Base-by-base conservation (phyloP, 2,888 invertebrate genomes). In the Eristalis tenax region DNA sequence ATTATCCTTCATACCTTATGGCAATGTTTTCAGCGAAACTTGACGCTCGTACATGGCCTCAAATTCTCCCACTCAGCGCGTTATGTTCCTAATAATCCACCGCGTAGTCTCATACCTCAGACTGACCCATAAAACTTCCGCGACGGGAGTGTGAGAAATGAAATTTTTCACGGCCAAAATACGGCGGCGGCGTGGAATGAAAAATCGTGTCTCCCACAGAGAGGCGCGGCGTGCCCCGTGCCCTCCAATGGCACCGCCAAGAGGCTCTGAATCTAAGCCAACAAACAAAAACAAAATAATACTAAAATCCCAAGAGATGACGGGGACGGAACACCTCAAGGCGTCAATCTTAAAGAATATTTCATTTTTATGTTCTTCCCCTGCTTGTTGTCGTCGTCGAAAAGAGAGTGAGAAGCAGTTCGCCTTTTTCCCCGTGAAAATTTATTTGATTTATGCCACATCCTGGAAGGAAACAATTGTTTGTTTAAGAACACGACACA, bases 401-500 rank as follows among this genome's bases (percentile, higher is more conserved):
- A 6, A 6, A 63, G 68, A 68, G 76, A 83, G 73, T 66, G 75
- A 79, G 75, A 75, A 74, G 63, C 76, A n/a, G 43, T 38, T 4
- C n/a, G 18, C 71, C 76, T 71, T 69, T 79, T 43, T 61, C 63
- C 70, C 74, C 65, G 66, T 15, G 23, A n/a, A 79, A 83, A 76
- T 83, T 86, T 82, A 75, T 86, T 87, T 87, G 87, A 87, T 87
- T 87, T 87, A 87, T 87, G 83, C 76, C 79, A 59, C 68, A 76
- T 75, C 76, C 64, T 76, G 79, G 59, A 76, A 65, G 76, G 79
- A 83, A 79, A 80, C 83, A 83, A 87, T 83, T 83, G 87, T 86
- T 86, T 75, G 82, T 78, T 81, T 78, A 74, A 74, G 74, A 74
- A 57, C 11, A 43, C 35, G 26, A 15, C 59, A 18, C 23, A 18